Base-by-base conservation (phyloP, 2,888 invertebrate species). In the Drosophila borealis region DNA sequence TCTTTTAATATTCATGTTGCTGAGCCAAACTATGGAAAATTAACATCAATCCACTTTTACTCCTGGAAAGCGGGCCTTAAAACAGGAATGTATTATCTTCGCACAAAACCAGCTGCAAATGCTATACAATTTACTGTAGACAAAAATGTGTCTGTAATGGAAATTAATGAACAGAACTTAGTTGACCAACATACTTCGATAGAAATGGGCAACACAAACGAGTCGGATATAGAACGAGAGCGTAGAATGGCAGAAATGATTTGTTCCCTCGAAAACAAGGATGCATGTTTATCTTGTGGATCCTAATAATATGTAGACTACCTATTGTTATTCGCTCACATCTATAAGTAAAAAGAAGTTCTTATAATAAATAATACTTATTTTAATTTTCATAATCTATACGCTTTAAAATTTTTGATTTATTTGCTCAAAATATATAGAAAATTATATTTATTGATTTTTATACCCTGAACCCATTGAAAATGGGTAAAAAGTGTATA, bases 121-220 rank as follows among this genome's bases (percentile, higher is more conserved):
- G 98, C 99, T 5, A 98, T 99, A 81, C 98, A 99, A 91, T 99
- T 99, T 92, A 99, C 99, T 0, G 98, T 99, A 0, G 98, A 99
- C 92, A 99, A 99, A 91, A 93, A 94, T 0, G 95, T 94, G 85
- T 91, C 96, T 25, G 90, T 91, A 0, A 17, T 51, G 3, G 55
- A 62, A 45, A 34, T 61, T 13, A 86, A 82, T 46, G 85, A 74
- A 29, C 65, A 21, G 13, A 41, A 76, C 49, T 34, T 56, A 4
- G 53, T 41, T 11, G 62, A 62, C 2, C 46, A 61, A 11, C 64
- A 74, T 54, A 45, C 45, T 9, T 48, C 59, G 11, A 14, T 64
- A 19, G 55, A 70, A 4, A 25, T 25, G 9, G 39, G 59, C 6
- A 42, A 51, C 9, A 19, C 14, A 13, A 48, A 21, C 13, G 60